Evolutionary conservation across 2,797 vertebrate genomes (phyloP).

Genomic region (Okamejei kenojei): DNA sequence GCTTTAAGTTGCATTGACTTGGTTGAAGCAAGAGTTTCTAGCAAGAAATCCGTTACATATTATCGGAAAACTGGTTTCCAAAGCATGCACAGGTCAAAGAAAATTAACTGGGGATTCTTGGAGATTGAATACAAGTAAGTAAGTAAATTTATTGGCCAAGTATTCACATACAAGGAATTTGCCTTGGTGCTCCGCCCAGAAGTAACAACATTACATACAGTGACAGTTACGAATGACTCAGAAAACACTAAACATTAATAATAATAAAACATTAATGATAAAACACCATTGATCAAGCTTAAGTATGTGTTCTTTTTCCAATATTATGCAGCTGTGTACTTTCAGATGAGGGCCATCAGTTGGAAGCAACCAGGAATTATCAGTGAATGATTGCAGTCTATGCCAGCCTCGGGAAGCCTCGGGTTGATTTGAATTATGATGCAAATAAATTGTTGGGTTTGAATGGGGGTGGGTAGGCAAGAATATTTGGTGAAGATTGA

Average conservation of each 20-base stretch:
- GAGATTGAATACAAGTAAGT: not conserved
- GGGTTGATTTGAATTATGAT: not conserved
- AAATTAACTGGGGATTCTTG: not conserved
- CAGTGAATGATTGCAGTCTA: not conserved
- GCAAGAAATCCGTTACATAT: not conserved
- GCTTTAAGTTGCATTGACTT: not conserved
- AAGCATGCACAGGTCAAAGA: not conserved
- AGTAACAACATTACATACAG: too few species aligned
- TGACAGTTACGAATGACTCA: too few species aligned
- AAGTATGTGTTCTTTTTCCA: not conserved
- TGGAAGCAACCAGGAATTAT: not conserved
- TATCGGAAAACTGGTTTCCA: not conserved
- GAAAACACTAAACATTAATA: too few species aligned
- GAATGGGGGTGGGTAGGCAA: not conserved
- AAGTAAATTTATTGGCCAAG: too few species aligned
- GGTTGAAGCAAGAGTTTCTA: not conserved
- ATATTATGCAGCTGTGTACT: not conserved
- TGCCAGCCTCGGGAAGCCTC: too few species aligned
- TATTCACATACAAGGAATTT: too few species aligned
- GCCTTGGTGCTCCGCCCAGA: too few species aligned
- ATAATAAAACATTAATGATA: too few species aligned
- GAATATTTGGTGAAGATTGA: too few species aligned
- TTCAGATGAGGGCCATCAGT: not conserved
- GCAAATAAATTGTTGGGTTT: not conserved
- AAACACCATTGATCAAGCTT: too few species aligned